Conservation (phyloP, 1,140 invertebrate species). For the Micrasema longulum region DNA sequence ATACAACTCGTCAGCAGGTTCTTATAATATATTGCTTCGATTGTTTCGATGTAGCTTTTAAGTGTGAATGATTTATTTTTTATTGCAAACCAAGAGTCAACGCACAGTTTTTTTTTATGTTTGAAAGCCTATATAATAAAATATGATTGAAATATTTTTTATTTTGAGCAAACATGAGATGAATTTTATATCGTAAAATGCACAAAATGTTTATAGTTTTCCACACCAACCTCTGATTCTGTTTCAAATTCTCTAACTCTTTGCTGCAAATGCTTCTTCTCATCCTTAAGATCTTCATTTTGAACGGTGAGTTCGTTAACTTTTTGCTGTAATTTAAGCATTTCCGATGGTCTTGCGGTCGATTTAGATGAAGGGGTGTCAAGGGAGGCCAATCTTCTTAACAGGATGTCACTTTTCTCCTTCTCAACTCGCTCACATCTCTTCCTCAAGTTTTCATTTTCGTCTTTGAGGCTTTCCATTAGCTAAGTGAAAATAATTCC, state of each 20-base stretch:
- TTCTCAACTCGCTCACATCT: conserved; percentile 84
- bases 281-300: conserved; percentile 83
- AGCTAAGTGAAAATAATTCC: conserved; percentile 63
- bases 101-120: no score
- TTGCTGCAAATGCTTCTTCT: conserved; percentile 81
- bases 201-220: no score
- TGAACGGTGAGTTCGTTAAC: conserved; percentile 83
- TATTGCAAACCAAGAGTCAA: no score
- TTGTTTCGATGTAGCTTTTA: no score
- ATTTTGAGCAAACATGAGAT: no score
- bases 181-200: no score
- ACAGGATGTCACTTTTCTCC: conserved; percentile 87
- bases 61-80: no score
- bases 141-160: no score
- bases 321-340: conserved; percentile 82
- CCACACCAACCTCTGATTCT: conserved; percentile 68
- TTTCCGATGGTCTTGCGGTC: conserved; percentile 73
- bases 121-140: no score
- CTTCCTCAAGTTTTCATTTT: conserved; percentile 75
- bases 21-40: no score
- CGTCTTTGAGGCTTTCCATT: conserved; percentile 75
- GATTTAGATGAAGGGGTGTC: conserved; percentile 80
- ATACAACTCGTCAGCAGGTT: no score
- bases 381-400: conserved; percentile 79
- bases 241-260: conserved; percentile 79